Conservation (phyloP, 2,888 invertebrate genomes). For the Zootermopsis nevadensis region DNA sequence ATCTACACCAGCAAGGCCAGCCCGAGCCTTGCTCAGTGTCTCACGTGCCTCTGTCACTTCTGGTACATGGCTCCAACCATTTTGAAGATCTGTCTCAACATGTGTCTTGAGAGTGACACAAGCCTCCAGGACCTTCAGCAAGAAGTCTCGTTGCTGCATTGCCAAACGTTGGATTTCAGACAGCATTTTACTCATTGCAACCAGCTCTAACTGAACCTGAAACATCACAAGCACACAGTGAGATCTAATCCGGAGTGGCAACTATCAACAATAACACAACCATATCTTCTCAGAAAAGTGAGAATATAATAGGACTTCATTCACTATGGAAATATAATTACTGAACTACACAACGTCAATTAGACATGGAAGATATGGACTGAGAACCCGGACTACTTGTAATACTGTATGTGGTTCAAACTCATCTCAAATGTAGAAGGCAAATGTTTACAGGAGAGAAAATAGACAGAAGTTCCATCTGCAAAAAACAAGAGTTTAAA, state of each 20-base stretch:
- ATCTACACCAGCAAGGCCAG: conserved; percentile 70
- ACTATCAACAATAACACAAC: no score
- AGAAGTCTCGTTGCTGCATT: conserved; percentile 77
- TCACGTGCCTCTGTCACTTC: conserved; percentile 76
- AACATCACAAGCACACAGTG: conserved; percentile 29
- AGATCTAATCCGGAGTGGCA: not conserved
- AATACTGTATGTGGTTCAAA: no score
- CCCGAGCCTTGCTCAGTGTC: conserved; percentile 70
- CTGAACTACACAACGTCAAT: no score
- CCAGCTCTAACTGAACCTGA: conserved; percentile 72
- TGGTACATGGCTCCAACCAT: conserved; percentile 72
- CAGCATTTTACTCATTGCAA: conserved; percentile 76
- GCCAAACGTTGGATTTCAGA: conserved; percentile 77
- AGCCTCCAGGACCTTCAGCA: conserved; percentile 78
- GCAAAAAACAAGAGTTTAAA: no score
- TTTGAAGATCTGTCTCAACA: conserved; percentile 79
- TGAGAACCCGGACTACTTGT: no score
- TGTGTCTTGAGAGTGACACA: conserved; percentile 80
- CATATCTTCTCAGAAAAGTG: no score
- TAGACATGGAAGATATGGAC: no score
- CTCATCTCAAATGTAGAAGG: no score
- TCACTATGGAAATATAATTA: no score
- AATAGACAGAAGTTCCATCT: no score
- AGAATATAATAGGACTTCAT: no score
- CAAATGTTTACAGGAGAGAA: no score